Conservation (phyloP, 2,113 vertebrate genomes). For the Cairina moschata region DNA sequence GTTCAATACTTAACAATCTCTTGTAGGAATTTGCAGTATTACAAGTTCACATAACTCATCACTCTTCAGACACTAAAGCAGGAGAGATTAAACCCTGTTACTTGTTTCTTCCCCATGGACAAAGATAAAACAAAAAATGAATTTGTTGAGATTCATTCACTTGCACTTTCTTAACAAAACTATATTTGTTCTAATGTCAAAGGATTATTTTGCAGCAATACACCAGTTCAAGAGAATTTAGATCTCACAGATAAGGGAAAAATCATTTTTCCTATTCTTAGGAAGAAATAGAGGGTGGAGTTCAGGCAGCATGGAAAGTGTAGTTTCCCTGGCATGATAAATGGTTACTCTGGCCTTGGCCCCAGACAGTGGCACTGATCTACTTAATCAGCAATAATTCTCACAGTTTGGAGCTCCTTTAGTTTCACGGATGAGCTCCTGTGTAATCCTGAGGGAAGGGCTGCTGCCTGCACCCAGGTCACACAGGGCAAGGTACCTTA, state of each 20-base stretch:
- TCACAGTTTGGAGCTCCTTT: neutral
- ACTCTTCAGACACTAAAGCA: neutral
- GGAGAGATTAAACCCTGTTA: neutral
- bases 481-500: neutral
- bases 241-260: neutral
- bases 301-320: neutral
- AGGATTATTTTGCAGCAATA: neutral
- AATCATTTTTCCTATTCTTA: neutral
- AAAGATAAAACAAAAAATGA: neutral
- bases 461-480: neutral
- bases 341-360: neutral
- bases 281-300: neutral
- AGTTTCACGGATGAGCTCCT: neutral
- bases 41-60: neutral
- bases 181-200: neutral
- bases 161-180: neutral
- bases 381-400: neutral
- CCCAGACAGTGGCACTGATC: neutral
- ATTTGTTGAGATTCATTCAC: neutral
- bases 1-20: neutral
- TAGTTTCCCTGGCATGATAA: neutral
- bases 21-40: rapidly evolving
- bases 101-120: neutral
- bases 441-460: neutral
- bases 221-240: neutral